Base-by-base conservation (phyloP, 2,797 vertebrate species). In the Takifugu rubripes region DNA sequence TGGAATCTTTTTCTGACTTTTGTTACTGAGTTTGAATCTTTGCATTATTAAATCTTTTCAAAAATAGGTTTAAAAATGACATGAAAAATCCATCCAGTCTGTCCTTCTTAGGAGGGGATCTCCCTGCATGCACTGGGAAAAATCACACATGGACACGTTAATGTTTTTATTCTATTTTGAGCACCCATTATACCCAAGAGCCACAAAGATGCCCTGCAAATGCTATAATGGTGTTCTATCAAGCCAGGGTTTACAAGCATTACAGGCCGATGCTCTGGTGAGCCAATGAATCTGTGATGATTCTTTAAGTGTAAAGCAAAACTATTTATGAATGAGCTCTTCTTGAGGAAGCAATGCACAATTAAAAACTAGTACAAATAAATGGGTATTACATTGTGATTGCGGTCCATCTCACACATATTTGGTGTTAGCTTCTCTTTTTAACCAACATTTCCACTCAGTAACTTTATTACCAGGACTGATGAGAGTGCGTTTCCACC, bases 1-100 rank as follows among this genome's bases (percentile, higher is more conserved):
- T 25, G 55, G 5, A 61, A 66, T 52, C 31, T 49, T 48, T 56
- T 63, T 55, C 36, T 6, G 17, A 27, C 42, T 57, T 62, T 59
- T 65, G 61, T 52, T 51, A 43, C 25, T 5, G 46, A 53, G 56
- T 24, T 49, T 40, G 60, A 25, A 15, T 45, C 48, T 21, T 49
- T 73, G 27, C 6, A 33, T 67, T 67, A 64, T 59, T 62, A 17
- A 70, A 53, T 53, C 8, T 52, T 60, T 66, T 11, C 17, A 58
- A 64, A 67, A 64, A 59, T 25, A 54, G 24, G 59, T 55, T 65
- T 36, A 11, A 47, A 49, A 60, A 61, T 52, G 24, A 62, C 48
- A 55, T 0, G 26, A 43, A 49, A 59, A 70, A 53, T 56, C 59
- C 51, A 59, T 55, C 63, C 12, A 40, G 36, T 43, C 16, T 7